Percentiles rank a stretch among this genome's conserved stretches.
These are phyloP conservation scores for Cataglyphis altisquamis DNA, from an alignment of 2,888 invertebrate species.

Conservation along the genomic window DNA sequence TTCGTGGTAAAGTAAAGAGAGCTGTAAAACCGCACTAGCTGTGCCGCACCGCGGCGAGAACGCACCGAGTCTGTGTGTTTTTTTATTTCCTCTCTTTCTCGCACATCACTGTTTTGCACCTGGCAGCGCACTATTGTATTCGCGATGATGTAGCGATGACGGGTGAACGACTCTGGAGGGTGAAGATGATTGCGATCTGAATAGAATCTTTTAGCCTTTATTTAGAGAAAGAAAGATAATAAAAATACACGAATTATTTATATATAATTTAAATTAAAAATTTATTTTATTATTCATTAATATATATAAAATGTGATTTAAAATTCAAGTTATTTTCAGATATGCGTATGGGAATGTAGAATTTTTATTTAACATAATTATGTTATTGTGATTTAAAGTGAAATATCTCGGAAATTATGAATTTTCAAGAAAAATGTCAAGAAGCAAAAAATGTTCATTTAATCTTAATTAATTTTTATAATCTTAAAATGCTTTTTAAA, in stretches of 20 bases:
- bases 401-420: too few relatives aligned
- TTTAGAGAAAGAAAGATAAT: neutral
- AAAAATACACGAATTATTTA: neutral
- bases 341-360: neutral
- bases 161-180: neutral
- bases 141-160: neutral
- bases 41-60: conserved; percentile 36
- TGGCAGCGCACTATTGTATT: conserved; percentile 68
- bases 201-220: neutral
- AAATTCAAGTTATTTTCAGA: neutral
- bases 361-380: neutral
- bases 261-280: neutral
- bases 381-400: too few relatives aligned
- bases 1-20: conserved; percentile 85
- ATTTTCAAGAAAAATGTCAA: neutral
- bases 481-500: neutral
- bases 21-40: conserved; percentile 11
- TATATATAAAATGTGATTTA: neutral
- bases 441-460: neutral
- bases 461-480: neutral
- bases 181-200: neutral
- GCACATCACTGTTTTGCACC: conserved; percentile 64
- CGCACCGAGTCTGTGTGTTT: conserved; percentile 43
- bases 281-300: too few relatives aligned
- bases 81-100: conserved; percentile 1